Conservation (phyloP, 2,113 vertebrate species). For the Seriola quinqueradiata region DNA sequence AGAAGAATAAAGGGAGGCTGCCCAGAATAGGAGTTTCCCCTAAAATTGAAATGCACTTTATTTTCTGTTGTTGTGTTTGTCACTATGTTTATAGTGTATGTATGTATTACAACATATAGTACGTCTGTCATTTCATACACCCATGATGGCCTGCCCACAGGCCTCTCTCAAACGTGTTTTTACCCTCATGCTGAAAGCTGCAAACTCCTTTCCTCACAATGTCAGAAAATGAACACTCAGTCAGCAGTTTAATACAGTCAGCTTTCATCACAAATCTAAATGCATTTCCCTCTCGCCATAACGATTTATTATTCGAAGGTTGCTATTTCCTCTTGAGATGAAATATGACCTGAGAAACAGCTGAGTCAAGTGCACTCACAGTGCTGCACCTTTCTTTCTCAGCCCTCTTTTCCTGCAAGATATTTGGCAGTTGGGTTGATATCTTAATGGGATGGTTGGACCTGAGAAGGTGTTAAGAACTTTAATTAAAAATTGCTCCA, state of each 20-base stretch:
- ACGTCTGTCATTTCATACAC: neutral
- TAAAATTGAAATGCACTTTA: neutral
- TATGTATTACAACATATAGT: neutral
- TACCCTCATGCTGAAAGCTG: neutral
- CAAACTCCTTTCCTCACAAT: neutral
- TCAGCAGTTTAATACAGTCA: neutral
- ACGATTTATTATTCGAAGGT: neutral
- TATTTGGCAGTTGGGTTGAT: neutral
- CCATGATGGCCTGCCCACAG: neutral
- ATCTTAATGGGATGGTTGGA: neutral
- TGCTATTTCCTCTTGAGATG: neutral
- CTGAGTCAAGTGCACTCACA: neutral
- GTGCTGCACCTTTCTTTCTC: neutral
- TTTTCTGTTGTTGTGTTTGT: neutral
- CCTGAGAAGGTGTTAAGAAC: no score
- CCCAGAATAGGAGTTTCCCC: neutral
- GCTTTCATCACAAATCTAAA: neutral
- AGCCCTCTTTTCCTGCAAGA: neutral
- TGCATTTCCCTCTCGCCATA: neutral
- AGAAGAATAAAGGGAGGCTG: constrained; percentile 10
- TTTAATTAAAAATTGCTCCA: neutral
- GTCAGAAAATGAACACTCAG: neutral
- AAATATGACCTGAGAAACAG: neutral
- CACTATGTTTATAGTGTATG: neutral
- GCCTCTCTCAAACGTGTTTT: neutral